Evolutionary conservation across 2,888 invertebrate genomes (phyloP).

Genomic region (Halictus ligatus): DNA sequence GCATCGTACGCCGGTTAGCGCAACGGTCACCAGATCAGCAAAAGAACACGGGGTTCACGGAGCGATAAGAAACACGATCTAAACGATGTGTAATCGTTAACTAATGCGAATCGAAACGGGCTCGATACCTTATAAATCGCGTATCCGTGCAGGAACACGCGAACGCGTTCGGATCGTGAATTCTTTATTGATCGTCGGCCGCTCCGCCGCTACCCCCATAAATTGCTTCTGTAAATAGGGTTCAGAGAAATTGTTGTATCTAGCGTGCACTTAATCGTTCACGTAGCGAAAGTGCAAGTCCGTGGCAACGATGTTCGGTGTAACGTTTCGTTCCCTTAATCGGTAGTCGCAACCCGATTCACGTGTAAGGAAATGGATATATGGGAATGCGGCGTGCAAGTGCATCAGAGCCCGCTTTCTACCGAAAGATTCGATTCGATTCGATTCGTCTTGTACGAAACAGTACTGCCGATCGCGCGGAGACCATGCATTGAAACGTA

Average conservation of each 20-base stretch:
- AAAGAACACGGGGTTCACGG: conserved; percentile 23
- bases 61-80: conserved; percentile 59
- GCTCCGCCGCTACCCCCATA: conserved; percentile 31
- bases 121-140: conserved; percentile 57
- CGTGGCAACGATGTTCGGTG: conserved; percentile 38
- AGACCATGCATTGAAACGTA: not conserved
- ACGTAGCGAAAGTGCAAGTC: conserved; percentile 50
- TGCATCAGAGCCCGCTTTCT: conserved; percentile 39
- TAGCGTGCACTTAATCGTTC: conserved; percentile 48
- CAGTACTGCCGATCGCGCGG: not conserved
- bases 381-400: conserved; percentile 21
- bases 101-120: conserved; percentile 58
- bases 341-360: conserved; percentile 36
- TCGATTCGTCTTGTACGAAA: not conserved
- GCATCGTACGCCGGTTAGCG: not conserved
- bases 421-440: conserved; percentile 22
- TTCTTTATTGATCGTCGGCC: conserved; percentile 54
- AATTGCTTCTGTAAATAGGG: conserved; percentile 44
- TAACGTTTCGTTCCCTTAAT: conserved; percentile 51
- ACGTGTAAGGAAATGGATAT: conserved; percentile 31
- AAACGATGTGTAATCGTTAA: conserved; percentile 59
- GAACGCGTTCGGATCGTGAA: conserved; percentile 43
- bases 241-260: conserved; percentile 56
- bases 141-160: conserved; percentile 45
- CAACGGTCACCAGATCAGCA: not conserved